Conservation (phyloP, 2,888 invertebrate genomes). For the Keiferia lycopersicella region DNA sequence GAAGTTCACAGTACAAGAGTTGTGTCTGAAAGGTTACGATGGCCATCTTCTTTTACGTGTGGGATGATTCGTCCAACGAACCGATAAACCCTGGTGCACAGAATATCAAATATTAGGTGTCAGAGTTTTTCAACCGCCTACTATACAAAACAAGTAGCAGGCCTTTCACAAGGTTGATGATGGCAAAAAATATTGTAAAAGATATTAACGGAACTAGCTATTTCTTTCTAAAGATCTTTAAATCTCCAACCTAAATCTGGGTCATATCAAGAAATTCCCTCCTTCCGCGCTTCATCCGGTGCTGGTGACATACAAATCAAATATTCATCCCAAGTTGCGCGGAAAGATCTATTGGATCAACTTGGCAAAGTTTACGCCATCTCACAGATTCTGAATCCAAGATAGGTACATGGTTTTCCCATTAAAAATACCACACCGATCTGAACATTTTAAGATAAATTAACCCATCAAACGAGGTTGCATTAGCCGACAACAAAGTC, state of each 20-base stretch:
- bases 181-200: not conserved
- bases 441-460: not conserved
- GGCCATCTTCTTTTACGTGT: no score
- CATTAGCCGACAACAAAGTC: not conserved
- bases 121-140: no score
- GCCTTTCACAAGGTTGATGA: no score
- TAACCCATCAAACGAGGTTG: not conserved
- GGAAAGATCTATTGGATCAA: not conserved
- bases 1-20: not conserved
- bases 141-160: no score
- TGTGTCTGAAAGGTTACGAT: no score
- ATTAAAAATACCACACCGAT: slow-evolving; percentile 1
- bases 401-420: not conserved
- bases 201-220: no score
- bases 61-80: no score
- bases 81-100: no score
- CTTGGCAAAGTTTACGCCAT: not conserved
- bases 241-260: not conserved
- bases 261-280: slow-evolving; percentile 1
- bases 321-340: slow-evolving; percentile 1
- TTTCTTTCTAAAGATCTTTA: no score
- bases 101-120: no score
- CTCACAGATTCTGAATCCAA: not conserved
- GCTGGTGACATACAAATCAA: not conserved
- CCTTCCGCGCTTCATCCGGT: not conserved